A percentile compares a stretch with the other conserved stretches of the same genome.
Conservation (phyloP, 2,113 vertebrate species). For the Struthio camelus region DNA sequence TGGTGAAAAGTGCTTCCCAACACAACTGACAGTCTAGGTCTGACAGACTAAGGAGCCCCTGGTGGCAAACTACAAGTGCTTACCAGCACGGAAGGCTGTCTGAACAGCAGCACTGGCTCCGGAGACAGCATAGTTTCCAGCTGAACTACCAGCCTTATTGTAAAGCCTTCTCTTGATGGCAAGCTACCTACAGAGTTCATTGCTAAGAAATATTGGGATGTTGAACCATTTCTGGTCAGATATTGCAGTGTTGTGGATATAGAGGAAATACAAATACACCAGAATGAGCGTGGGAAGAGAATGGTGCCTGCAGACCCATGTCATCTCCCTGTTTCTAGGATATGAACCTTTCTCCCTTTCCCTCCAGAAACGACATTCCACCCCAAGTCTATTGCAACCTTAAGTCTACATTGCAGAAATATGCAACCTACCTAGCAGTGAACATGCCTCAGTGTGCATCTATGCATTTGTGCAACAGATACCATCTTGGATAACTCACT, state of each 20-base stretch:
- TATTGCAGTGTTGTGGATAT: rapidly evolving
- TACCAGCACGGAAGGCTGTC: background rate
- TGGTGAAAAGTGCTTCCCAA: background rate
- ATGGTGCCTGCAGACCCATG: background rate
- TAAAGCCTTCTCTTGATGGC: background rate
- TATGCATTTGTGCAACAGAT: slow-evolving; percentile 35
- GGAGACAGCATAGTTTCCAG: slow-evolving; percentile 15
- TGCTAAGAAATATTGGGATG: background rate
- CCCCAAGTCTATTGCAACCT: background rate
- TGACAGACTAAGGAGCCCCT: slow-evolving; percentile 41
- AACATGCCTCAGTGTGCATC: background rate
- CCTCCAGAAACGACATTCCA: background rate
- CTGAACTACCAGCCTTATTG: slow-evolving; percentile 12
- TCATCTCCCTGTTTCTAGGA: background rate
- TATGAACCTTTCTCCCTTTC: background rate
- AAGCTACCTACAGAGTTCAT: background rate
- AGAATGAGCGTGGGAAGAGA: background rate
- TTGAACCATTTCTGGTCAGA: background rate
- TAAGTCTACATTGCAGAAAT: background rate
- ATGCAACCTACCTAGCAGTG: background rate
- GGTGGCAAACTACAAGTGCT: slow-evolving; percentile 35
- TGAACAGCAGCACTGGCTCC: slow-evolving; percentile 4
- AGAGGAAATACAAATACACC: background rate
- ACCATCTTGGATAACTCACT: slow-evolving; percentile 42
- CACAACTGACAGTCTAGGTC: background rate